Conservation (phyloP, 2,797 vertebrate genomes). For the Epinephelus awoara region DNA sequence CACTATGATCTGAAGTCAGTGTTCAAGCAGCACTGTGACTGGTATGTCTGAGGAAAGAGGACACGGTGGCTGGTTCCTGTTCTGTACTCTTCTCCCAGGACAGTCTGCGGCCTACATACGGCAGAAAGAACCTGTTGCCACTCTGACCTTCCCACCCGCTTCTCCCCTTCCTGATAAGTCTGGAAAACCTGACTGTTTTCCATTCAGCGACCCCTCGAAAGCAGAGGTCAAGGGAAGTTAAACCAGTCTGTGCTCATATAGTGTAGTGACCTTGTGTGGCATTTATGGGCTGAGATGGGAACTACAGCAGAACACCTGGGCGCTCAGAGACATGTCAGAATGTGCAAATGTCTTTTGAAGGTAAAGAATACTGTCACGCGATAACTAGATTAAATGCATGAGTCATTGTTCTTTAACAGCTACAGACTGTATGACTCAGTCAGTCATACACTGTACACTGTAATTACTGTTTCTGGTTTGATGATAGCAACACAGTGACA, state of each 20-base stretch:
- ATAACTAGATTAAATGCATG: neutral
- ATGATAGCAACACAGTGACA: neutral
- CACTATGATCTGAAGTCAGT: constrained; percentile 15
- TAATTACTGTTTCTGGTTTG: neutral
- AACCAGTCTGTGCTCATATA: constrained; percentile 4
- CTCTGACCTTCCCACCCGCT: constrained; percentile 20
- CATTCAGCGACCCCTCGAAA: constrained; percentile 24
- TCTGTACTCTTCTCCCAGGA: neutral
- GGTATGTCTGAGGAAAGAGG: neutral
- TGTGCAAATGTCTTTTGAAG: neutral
- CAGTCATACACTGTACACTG: neutral
- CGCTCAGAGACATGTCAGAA: neutral
- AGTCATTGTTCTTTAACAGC: neutral
- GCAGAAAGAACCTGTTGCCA: constrained; percentile 5
- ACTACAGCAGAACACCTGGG: neutral
- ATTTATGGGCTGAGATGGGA: constrained; percentile 10
- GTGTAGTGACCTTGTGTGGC: neutral
- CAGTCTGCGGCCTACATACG: neutral
- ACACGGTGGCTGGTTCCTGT: neutral
- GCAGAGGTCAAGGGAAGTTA: constrained; percentile 44
- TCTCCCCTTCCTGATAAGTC: neutral
- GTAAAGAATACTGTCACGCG: neutral
- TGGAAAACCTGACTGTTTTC: constrained; percentile 58
- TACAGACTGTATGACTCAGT: neutral
- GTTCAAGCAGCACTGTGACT: neutral